These are phyloP conservation scores for Acronicta leporina DNA, from an alignment of 2,888 invertebrate species.

Conservation along the genomic window DNA sequence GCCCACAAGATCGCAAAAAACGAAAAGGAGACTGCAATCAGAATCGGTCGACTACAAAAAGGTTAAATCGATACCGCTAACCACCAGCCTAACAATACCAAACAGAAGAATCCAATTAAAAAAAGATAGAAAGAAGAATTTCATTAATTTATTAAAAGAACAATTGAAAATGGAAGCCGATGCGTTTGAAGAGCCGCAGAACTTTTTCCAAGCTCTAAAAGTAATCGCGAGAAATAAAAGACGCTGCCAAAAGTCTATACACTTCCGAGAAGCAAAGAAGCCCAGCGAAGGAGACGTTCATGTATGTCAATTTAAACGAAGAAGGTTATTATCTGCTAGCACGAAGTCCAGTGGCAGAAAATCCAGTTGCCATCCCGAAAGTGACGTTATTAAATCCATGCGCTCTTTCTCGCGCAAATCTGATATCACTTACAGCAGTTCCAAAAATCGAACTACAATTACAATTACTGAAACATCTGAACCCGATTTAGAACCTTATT, in stretches of 20 bases:
- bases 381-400: constrained; percentile 4
- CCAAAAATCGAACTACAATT: constrained; percentile 1
- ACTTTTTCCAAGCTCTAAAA: constrained; percentile 72
- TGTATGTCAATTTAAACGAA: constrained; percentile 62
- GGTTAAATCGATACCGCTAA: constrained; percentile 6
- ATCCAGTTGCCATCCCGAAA: constrained; percentile 19
- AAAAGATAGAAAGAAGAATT: constrained; percentile 58
- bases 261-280: constrained; percentile 27
- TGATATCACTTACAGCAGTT: neutral
- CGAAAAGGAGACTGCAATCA: constrained; percentile 23
- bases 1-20: neutral
- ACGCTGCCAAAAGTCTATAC: constrained; percentile 42
- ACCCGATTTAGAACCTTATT: constrained; percentile 32
- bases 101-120: constrained; percentile 28
- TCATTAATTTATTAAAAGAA: constrained; percentile 69
- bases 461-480: constrained; percentile 5
- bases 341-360: constrained; percentile 33
- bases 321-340: constrained; percentile 58
- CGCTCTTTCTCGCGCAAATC: constrained; percentile 2
- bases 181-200: constrained; percentile 66
- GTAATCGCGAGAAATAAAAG: constrained; percentile 70
- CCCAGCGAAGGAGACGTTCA: constrained; percentile 15
- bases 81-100: constrained; percentile 23
- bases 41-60: constrained; percentile 52
- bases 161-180: constrained; percentile 61